phyloP scores from a whole-genome alignment of 1,140 invertebrate species.

The Triops longicaudatus region DNA sequence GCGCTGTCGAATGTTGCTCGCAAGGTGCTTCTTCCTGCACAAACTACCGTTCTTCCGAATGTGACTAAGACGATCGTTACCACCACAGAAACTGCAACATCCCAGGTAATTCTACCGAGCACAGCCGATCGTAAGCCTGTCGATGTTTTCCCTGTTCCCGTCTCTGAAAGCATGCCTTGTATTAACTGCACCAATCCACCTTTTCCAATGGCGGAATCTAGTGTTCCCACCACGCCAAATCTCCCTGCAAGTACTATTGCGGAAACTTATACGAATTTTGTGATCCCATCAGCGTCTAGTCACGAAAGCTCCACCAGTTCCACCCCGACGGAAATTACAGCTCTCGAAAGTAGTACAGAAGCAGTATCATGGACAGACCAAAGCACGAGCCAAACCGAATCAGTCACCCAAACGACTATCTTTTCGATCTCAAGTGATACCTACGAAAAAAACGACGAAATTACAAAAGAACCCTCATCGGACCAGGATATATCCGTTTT shows the following conservation, averaged over 20 bases:
- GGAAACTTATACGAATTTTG: neutral
- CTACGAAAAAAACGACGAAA: neutral
- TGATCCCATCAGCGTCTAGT: neutral
- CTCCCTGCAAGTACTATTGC: neutral
- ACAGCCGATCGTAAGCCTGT: neutral
- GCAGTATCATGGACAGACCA: neutral
- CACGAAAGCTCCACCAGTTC: neutral
- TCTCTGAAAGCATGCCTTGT: neutral
- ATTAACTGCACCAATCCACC: neutral
- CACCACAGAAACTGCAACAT: neutral
- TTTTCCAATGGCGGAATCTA: neutral
- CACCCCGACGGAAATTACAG: neutral
- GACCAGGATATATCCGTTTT: neutral
- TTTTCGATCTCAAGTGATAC: neutral
- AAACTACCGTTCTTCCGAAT: neutral
- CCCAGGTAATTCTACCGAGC: neutral
- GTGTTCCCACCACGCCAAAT: neutral
- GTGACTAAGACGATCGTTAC: neutral
- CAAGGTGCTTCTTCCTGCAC: neutral
- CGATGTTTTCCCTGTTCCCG: neutral
- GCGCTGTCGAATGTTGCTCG: neutral
- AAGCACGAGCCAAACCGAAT: neutral
- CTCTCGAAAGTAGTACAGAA: neutral
- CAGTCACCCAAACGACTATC: neutral
- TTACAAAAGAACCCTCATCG: neutral